Evolutionary conservation across 2,888 invertebrate genomes (phyloP).

Genomic region (Andrena trimmerana): DNA sequence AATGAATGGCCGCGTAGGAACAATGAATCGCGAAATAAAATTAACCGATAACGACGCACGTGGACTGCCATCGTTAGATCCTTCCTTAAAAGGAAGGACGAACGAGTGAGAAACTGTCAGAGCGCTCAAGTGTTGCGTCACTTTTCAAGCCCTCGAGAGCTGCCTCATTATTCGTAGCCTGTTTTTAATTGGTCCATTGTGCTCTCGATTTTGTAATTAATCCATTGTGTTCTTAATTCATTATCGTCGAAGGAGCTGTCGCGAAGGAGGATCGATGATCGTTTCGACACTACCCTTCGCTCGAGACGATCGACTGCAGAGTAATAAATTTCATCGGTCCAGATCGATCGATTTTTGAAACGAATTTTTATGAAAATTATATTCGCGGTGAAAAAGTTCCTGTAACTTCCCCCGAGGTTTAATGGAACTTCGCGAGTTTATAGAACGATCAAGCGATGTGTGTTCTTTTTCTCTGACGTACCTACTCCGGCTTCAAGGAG

Average conservation of each 20-base stretch:
- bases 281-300: conserved; percentile 47
- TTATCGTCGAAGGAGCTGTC: conserved; percentile 7
- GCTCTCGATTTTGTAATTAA: conserved; percentile 41
- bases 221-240: conserved; percentile 45
- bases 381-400: conserved; percentile 1
- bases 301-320: neutral
- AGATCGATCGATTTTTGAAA: conserved; percentile 23
- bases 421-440: conserved; percentile 23
- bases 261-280: conserved; percentile 48
- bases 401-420: neutral
- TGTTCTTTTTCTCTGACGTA: conserved; percentile 18
- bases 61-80: conserved; percentile 27
- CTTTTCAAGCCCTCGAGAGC: neutral
- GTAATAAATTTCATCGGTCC: conserved; percentile 28
- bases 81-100: neutral
- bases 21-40: conserved; percentile 59
- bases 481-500: conserved; percentile 5
- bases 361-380: conserved; percentile 25
- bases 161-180: conserved; percentile 31
- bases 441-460: conserved; percentile 19
- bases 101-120: neutral
- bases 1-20: conserved; percentile 54
- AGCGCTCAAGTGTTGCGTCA: neutral
- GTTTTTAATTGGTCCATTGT: conserved; percentile 46
- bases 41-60: conserved; percentile 58